Evolutionary conservation across 2,888 invertebrate species (phyloP).

Genomic region (Drosophila trichaetosa): DNA sequence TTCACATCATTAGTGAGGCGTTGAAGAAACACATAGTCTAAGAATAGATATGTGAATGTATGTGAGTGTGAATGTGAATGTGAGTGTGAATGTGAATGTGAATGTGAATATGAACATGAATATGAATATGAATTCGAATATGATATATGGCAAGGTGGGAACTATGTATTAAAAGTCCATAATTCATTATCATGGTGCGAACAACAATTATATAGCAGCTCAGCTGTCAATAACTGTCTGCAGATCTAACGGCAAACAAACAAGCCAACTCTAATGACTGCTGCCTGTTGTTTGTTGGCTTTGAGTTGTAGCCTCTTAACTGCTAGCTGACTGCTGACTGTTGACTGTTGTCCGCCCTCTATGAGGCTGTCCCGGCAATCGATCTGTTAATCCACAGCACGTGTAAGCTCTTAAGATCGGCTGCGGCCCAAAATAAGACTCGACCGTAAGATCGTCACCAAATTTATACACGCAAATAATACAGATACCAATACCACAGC

Average conservation of each 20-base stretch:
- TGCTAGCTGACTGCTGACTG: conserved; percentile 10
- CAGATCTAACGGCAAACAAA: conserved; percentile 61
- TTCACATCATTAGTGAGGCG: conserved; percentile 55
- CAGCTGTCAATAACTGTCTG: conserved; percentile 54
- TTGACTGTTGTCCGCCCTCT: conserved; percentile 41
- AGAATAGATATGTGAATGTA: conserved; percentile 3
- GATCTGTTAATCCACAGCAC: conserved; percentile 72
- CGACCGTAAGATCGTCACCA: conserved; percentile 27
- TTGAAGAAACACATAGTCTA: conserved; percentile 33
- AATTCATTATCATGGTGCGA: conserved; percentile 44
- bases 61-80: not conserved
- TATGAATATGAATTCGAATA: not conserved
- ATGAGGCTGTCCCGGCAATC: conserved; percentile 29
- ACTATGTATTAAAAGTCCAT: conserved; percentile 48
- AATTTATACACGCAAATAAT: conserved; percentile 27
- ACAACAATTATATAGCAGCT: conserved; percentile 47
- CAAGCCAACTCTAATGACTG: conserved; percentile 51
- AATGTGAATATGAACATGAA: not conserved
- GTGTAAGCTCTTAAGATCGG: conserved; percentile 69
- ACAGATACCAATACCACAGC: conserved; percentile 12
- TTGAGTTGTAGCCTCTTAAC: conserved; percentile 2
- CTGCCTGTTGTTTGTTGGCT: conserved; percentile 18
- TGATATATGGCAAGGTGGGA: conserved; percentile 42
- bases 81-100: not conserved
- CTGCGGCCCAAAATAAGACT: conserved; percentile 31